These are phyloP conservation scores for Mesitornis unicolor DNA, from an alignment of 2,113 vertebrate genomes.

Conservation along the genomic window DNA sequence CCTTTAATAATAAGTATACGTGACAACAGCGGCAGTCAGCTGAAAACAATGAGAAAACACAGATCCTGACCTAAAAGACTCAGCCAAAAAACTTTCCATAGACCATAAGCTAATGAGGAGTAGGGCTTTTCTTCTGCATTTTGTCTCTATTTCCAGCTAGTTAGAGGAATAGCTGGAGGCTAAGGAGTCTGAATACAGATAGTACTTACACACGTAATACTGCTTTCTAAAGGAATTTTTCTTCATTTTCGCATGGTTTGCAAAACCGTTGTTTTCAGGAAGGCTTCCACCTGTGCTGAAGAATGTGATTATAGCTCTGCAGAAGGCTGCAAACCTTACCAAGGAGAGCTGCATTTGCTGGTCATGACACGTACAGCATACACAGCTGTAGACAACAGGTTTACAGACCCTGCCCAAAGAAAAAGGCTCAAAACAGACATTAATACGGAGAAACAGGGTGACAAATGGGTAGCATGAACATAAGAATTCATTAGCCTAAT, in stretches of 20 bases:
- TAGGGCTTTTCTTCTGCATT: not conserved
- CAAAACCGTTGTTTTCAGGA: not conserved
- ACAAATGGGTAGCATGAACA: accelerated
- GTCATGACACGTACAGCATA: not conserved
- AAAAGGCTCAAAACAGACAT: not conserved
- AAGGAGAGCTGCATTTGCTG: not conserved
- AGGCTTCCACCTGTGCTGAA: not conserved
- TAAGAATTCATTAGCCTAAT: not conserved
- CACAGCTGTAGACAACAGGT: not conserved
- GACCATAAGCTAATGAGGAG: not conserved
- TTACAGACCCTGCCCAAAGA: not conserved
- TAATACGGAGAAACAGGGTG: not conserved
- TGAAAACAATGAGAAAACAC: not conserved
- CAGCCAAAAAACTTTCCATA: not conserved
- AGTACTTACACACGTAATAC: not conserved
- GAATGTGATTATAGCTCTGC: not conserved
- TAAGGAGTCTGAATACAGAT: not conserved
- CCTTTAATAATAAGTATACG: not conserved
- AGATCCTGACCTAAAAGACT: not conserved
- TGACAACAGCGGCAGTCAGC: not conserved
- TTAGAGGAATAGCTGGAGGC: not conserved
- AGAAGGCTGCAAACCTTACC: not conserved
- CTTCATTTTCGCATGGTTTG: not conserved
- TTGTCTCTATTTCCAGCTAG: not conserved
- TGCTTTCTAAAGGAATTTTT: not conserved